phyloP scores from a whole-genome alignment of 2,888 invertebrate genomes.

The Cephonodes hylas region DNA sequence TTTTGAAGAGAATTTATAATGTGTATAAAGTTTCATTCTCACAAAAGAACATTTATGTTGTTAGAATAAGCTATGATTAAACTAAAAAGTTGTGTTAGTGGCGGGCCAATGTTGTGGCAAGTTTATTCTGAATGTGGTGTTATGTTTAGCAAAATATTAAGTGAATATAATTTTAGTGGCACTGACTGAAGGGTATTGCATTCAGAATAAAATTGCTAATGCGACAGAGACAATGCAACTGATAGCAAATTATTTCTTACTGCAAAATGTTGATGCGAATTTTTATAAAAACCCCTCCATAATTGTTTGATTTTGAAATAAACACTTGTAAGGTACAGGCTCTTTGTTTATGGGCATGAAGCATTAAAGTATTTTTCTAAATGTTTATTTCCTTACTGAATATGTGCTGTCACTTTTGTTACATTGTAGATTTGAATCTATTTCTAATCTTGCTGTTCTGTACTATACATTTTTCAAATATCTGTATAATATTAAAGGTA shows the following conservation, averaged over 20 bases:
- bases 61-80: neutral
- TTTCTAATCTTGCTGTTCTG: constrained; percentile 68
- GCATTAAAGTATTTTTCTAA: constrained; percentile 74
- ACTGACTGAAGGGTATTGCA: constrained; percentile 56
- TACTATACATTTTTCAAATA: constrained; percentile 63
- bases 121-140: constrained; percentile 43
- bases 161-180: constrained; percentile 59
- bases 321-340: constrained; percentile 62
- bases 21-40: constrained; percentile 8
- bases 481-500: constrained; percentile 71
- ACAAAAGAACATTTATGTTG: constrained; percentile 5
- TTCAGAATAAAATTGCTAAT: constrained; percentile 54
- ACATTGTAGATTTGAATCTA: constrained; percentile 72
- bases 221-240: constrained; percentile 50
- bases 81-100: constrained; percentile 32
- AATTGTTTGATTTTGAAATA: constrained; percentile 50
- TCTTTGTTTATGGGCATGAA: constrained; percentile 66
- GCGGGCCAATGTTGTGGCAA: constrained; percentile 45
- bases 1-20: constrained; percentile 10
- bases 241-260: constrained; percentile 66
- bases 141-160: constrained; percentile 22
- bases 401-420: constrained; percentile 51
- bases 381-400: constrained; percentile 32
- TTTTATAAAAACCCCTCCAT: constrained; percentile 50
- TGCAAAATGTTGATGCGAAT: constrained; percentile 68